Evolutionary conservation across 2,888 invertebrate species (phyloP).

Genomic region (Rhamnusium bicolor): DNA sequence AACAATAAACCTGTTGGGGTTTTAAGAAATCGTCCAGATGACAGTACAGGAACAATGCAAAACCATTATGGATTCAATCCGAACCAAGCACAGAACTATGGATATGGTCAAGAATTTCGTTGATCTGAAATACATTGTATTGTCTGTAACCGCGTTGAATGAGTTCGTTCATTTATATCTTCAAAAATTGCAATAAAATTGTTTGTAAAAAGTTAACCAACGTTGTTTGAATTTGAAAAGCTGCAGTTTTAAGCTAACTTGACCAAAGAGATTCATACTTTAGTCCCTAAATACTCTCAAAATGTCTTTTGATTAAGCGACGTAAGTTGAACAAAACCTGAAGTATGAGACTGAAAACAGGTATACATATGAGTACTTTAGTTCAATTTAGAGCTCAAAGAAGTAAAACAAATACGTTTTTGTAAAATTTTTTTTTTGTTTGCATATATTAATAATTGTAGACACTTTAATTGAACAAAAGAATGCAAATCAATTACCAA

Average conservation of each 20-base stretch:
- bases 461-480: no score
- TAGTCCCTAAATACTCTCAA: no score
- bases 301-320: no score
- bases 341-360: no score
- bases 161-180: background rate
- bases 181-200: constrained; percentile 5
- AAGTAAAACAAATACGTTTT: no score
- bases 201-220: background rate
- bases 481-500: no score
- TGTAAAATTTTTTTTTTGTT: no score
- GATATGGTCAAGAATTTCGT: background rate
- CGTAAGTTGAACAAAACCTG: no score
- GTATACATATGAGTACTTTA: no score
- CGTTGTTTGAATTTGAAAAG: background rate
- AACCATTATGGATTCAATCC: background rate
- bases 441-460: no score
- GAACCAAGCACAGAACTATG: background rate
- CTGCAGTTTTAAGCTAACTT: background rate
- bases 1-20: constrained; percentile 7
- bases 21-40: background rate
- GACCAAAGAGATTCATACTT: no score
- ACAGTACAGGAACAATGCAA: background rate
- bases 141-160: background rate
- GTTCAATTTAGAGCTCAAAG: no score
- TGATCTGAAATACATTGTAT: background rate